Evolutionary conservation across 2,113 vertebrate genomes (phyloP).

Genomic region (Coptodon rendalli): DNA sequence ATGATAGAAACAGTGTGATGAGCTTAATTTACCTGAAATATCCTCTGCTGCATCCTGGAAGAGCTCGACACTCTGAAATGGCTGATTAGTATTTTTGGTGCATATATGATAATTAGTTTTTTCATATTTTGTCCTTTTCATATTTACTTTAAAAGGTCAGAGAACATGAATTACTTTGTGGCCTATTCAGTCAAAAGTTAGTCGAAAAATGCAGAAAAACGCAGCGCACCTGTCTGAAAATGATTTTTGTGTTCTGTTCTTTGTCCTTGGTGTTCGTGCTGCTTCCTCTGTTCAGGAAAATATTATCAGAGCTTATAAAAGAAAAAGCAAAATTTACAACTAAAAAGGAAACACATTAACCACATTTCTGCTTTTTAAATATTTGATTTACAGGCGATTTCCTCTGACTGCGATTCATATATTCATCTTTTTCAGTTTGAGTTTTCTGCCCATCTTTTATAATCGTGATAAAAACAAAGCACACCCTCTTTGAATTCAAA

Average conservation of each 20-base stretch:
- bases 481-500: background rate
- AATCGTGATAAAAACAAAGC: background rate
- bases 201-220: background rate
- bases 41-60: background rate
- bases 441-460: background rate
- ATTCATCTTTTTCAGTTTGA: background rate
- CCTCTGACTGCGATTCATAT: background rate
- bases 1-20: background rate
- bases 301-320: background rate
- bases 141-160: background rate
- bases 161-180: background rate
- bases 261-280: background rate
- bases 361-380: background rate
- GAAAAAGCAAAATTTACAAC: accelerated
- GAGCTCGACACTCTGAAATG: background rate
- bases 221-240: background rate
- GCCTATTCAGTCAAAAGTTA: background rate
- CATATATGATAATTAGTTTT: accelerated
- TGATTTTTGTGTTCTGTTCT: accelerated
- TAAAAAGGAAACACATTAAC: background rate
- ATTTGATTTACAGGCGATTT: accelerated
- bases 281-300: background rate
- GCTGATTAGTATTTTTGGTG: background rate
- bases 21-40: background rate
- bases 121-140: background rate